Evolutionary conservation across 2,888 invertebrate genomes (phyloP).

Genomic region (Rutpela maculata): DNA sequence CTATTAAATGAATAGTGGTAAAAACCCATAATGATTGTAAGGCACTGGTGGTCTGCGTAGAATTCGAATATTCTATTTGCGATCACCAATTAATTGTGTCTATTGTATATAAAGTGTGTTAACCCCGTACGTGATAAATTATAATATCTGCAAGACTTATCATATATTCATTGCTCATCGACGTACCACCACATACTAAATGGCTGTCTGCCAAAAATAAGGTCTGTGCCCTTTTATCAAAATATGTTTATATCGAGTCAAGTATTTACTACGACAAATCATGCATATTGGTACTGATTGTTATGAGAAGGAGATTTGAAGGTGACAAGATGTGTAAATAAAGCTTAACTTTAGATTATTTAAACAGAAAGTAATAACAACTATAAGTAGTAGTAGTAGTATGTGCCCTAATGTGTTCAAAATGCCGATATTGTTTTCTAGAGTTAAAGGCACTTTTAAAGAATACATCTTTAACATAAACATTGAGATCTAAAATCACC

Average conservation of each 20-base stretch:
- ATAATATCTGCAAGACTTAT: constrained; percentile 38
- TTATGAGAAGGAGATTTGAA: no score
- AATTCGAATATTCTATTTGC: constrained; percentile 33
- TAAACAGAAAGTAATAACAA: no score
- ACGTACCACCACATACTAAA: constrained; percentile 24
- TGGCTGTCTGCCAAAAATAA: constrained; percentile 35
- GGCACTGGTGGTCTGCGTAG: constrained; percentile 7
- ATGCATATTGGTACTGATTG: no score
- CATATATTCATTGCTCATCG: constrained; percentile 36
- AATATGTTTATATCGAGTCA: background rate
- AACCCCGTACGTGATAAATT: constrained; percentile 45
- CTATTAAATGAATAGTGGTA: constrained; percentile 14
- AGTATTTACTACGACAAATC: background rate
- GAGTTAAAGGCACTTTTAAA: no score
- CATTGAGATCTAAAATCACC: no score
- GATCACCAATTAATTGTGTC: constrained; percentile 40
- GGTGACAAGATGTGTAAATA: no score
- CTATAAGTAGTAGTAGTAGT: no score
- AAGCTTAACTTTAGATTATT: no score
- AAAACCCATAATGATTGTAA: constrained; percentile 32
- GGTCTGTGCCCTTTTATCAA: constrained; percentile 31
- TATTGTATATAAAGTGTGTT: constrained; percentile 47
- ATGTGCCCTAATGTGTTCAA: no score
- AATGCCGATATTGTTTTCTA: no score
- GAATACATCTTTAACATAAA: no score